phyloP scores from a whole-genome alignment of 2,797 vertebrate species.

The Neosilurus hyrtlii region DNA sequence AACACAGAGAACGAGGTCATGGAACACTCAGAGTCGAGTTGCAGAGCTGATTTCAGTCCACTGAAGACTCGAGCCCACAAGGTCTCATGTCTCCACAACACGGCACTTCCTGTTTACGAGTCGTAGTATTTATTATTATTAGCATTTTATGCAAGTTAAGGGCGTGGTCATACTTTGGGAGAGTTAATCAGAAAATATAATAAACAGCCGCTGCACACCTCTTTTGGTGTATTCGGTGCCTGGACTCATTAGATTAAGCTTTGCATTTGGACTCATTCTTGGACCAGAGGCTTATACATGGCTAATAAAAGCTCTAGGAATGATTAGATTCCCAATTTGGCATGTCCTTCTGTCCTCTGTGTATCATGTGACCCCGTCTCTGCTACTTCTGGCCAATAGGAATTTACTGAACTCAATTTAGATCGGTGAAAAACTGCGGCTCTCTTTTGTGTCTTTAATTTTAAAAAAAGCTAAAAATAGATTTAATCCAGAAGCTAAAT shows the following conservation, averaged over 20 bases:
- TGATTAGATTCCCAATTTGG: background rate
- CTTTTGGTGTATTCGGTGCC: background rate
- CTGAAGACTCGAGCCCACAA: too few relatives aligned
- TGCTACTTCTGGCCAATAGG: background rate
- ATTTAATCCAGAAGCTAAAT: constrained; percentile 33
- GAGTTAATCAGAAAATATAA: background rate
- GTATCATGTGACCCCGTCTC: background rate
- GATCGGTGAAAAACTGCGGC: background rate
- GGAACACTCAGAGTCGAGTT: background rate
- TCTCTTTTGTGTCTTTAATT: background rate
- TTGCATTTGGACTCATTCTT: background rate
- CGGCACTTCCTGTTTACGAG: too few relatives aligned
- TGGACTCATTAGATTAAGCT: background rate
- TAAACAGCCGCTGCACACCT: background rate
- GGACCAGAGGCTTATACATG: background rate
- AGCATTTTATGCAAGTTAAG: background rate
- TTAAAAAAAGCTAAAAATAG: background rate
- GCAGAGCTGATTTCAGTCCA: background rate
- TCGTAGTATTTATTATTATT: background rate
- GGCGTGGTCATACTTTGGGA: background rate
- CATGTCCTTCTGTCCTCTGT: background rate
- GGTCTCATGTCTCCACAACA: too few relatives aligned
- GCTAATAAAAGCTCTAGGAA: background rate
- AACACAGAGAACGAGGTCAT: background rate
- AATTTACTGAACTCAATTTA: background rate